phyloP scores from a whole-genome alignment of 2,797 vertebrate genomes.

The Silurus aristotelis region DNA sequence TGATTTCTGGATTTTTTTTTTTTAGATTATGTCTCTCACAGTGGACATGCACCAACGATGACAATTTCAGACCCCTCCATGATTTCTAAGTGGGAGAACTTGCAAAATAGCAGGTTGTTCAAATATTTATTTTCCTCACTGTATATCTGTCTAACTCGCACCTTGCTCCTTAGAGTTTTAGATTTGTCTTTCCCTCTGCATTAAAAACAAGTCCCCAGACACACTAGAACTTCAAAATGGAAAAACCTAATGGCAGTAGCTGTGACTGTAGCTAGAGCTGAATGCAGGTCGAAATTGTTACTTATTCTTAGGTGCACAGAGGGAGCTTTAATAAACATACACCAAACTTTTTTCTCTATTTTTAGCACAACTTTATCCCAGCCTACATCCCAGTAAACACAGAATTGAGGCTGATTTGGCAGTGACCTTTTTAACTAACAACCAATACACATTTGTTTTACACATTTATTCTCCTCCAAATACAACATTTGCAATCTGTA shows the following conservation, averaged over 20 bases:
- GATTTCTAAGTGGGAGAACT: too few relatives aligned
- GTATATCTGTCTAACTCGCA: not conserved
- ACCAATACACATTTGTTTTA: constrained; percentile 55
- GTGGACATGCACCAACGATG: too few relatives aligned
- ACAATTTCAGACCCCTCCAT: too few relatives aligned
- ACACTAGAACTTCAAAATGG: not conserved
- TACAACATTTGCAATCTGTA: constrained; percentile 55
- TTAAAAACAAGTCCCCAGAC: not conserved
- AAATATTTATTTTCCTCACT: too few relatives aligned
- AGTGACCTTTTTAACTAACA: constrained; percentile 59
- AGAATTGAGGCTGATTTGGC: constrained; percentile 45
- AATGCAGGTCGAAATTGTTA: constrained; percentile 8
- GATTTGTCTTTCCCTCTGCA: not conserved
- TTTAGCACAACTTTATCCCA: not conserved
- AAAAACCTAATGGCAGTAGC: not conserved
- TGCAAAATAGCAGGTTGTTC: too few relatives aligned
- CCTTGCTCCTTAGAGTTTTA: not conserved
- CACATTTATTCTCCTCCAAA: constrained; percentile 42
- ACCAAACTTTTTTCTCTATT: not conserved
- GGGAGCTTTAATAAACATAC: constrained; percentile 25
- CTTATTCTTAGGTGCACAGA: constrained; percentile 1
- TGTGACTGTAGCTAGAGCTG: not conserved
- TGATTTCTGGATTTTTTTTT: too few relatives aligned
- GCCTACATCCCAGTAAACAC: not conserved
- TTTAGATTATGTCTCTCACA: too few relatives aligned